phyloP scores from a whole-genome alignment of 1,140 invertebrate species.

The Thaumetopoea pityocampa region DNA sequence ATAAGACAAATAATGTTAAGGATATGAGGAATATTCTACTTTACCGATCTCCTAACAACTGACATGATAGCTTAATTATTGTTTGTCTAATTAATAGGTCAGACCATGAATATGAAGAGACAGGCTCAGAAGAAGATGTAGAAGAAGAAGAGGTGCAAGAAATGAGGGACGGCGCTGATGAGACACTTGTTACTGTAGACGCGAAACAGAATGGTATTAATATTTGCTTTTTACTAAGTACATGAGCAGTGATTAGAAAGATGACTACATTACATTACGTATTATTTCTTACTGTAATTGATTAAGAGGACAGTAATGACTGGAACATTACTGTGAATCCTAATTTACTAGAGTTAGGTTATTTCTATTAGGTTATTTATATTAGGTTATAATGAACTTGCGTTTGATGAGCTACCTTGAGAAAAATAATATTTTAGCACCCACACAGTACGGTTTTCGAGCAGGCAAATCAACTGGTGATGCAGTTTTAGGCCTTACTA shows the following conservation, averaged over 20 bases:
- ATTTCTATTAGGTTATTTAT: too few species aligned
- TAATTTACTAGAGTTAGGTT: too few species aligned
- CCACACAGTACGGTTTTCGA: conserved; percentile 14
- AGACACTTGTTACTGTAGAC: conserved; percentile 40
- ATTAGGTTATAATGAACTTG: conserved; percentile 17
- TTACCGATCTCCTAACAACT: too few species aligned
- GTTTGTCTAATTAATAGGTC: conserved; percentile 65
- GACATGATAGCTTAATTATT: too few species aligned
- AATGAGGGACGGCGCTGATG: conserved; percentile 81
- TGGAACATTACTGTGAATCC: too few species aligned
- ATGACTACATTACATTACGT: too few species aligned
- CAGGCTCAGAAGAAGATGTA: conserved; percentile 83
- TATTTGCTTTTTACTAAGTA: background rate
- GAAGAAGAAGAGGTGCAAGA: conserved; percentile 81
- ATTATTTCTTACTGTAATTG: too few species aligned
- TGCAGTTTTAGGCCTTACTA: conserved; percentile 8
- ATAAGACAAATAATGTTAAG: too few species aligned
- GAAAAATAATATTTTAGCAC: conserved; percentile 6
- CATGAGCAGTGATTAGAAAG: too few species aligned
- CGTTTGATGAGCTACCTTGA: conserved; percentile 12
- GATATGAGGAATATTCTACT: too few species aligned
- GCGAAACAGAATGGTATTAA: conserved; percentile 57
- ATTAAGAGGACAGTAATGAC: too few species aligned
- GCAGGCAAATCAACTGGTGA: conserved; percentile 8
- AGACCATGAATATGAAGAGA: conserved; percentile 82